Conservation (phyloP, 2,888 invertebrate genomes). For the Platycheirus rosarum region DNA sequence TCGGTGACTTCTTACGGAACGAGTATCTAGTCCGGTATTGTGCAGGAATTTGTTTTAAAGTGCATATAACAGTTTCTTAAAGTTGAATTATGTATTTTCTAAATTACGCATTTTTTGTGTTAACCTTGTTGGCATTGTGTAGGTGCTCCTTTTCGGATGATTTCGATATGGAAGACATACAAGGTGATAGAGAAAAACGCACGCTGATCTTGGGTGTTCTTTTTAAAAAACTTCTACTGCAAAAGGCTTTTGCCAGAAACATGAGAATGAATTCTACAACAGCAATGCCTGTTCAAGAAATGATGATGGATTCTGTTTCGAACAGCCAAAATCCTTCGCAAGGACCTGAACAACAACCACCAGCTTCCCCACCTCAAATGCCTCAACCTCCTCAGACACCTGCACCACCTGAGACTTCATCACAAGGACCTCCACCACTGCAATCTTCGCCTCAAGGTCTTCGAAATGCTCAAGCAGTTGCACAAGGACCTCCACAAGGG, state of each 20-base stretch:
- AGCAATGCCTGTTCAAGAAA: conserved; percentile 8
- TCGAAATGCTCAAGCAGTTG: not conserved
- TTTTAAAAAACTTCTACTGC: conserved; percentile 59
- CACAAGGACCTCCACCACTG: conserved; percentile 17
- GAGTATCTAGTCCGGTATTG: conserved; percentile 33
- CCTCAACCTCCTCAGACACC: conserved; percentile 4
- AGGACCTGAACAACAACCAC: not conserved
- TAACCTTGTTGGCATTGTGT: conserved; percentile 37
- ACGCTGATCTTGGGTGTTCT: conserved; percentile 58
- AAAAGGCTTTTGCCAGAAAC: conserved; percentile 46
- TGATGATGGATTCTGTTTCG: conserved; percentile 1
- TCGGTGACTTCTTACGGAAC: conserved; percentile 63
- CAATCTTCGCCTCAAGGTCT: conserved; percentile 21
- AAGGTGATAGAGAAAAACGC: conserved; percentile 62
- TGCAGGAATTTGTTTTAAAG: conserved; percentile 23
- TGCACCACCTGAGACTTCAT: not conserved
- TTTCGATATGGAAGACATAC: conserved; percentile 15
- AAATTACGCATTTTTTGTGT: conserved; percentile 25
- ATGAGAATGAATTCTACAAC: conserved; percentile 21
- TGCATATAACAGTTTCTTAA: conserved; percentile 16
- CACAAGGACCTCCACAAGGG: conserved; percentile 5
- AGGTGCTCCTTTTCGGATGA: conserved; percentile 11
- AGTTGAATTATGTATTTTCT: conserved; percentile 48
- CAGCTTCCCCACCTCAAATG: not conserved
- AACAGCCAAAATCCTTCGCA: not conserved